Percentiles rank a stretch among this genome's conserved stretches.
Conservation (phyloP, 2,888 invertebrate species). For the Pachycephus smyrnensis region DNA sequence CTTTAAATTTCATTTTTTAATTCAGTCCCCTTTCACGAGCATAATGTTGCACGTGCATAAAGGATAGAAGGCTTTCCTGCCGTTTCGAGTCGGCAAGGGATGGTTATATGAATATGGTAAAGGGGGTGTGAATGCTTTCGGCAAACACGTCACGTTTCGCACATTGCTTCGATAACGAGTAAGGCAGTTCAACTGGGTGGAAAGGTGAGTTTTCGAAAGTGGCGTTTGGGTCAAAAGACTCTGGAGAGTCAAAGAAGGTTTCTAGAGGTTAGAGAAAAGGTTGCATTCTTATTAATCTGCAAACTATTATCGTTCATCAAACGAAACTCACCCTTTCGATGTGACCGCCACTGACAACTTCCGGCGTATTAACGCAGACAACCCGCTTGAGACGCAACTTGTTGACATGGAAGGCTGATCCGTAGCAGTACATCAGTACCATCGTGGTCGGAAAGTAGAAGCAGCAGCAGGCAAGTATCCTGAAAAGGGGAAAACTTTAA, state of each 20-base stretch:
- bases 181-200: background rate
- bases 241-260: background rate
- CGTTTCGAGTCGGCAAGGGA: background rate
- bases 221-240: background rate
- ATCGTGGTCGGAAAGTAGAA: conserved; percentile 93
- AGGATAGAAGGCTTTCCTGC: background rate
- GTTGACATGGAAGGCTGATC: conserved; percentile 90
- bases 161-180: background rate
- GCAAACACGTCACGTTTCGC: background rate
- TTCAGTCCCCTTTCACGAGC: background rate
- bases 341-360: conserved; percentile 67
- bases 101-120: background rate
- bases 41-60: background rate
- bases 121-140: background rate
- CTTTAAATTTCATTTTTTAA: background rate
- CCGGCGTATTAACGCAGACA: conserved; percentile 68
- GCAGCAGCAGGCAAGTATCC: conserved; percentile 87
- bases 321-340: conserved; percentile 69
- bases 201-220: background rate
- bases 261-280: background rate
- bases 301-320: background rate
- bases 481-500: conserved; percentile 67
- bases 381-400: conserved; percentile 77
- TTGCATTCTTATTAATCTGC: background rate
- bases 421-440: conserved; percentile 93